A percentile compares a stretch with the other conserved stretches of the same genome.
These are phyloP conservation scores for Semotilus atromaculatus DNA, from an alignment of 2,797 vertebrate genomes.

Conservation along the genomic window DNA sequence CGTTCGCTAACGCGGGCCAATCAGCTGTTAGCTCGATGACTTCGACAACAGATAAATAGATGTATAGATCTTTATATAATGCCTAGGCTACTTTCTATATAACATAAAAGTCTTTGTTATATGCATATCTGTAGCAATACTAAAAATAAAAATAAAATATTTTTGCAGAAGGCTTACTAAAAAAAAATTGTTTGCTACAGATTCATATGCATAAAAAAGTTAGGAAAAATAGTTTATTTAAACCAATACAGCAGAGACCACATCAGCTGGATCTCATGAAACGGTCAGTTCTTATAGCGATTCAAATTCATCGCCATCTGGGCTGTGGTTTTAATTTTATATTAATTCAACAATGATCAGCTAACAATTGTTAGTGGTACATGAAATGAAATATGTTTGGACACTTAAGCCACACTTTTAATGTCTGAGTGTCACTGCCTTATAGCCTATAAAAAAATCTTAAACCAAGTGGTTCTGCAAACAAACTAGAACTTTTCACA, in stretches of 20 bases:
- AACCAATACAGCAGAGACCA: neutral
- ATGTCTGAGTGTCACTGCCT: neutral
- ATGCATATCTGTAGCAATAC: neutral
- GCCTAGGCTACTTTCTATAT: neutral
- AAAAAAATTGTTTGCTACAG: neutral
- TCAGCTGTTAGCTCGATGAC: neutral
- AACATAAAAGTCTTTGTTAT: neutral
- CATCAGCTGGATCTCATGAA: neutral
- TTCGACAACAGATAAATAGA: neutral
- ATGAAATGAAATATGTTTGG: neutral
- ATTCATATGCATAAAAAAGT: neutral
- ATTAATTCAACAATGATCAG: too few relatives aligned
- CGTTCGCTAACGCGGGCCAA: conserved; percentile 5
- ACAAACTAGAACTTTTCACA: neutral
- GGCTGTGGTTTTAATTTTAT: neutral
- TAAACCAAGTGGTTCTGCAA: neutral
- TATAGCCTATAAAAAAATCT: neutral
- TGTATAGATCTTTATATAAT: neutral
- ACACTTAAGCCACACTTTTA: neutral
- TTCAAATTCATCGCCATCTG: neutral
- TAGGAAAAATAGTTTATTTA: neutral
- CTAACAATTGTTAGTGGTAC: neutral
- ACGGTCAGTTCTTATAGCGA: neutral
- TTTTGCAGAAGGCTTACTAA: neutral
- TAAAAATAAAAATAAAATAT: neutral